Base-by-base conservation (phyloP, 2,113 vertebrate genomes). In the Pelobates fuscus region DNA sequence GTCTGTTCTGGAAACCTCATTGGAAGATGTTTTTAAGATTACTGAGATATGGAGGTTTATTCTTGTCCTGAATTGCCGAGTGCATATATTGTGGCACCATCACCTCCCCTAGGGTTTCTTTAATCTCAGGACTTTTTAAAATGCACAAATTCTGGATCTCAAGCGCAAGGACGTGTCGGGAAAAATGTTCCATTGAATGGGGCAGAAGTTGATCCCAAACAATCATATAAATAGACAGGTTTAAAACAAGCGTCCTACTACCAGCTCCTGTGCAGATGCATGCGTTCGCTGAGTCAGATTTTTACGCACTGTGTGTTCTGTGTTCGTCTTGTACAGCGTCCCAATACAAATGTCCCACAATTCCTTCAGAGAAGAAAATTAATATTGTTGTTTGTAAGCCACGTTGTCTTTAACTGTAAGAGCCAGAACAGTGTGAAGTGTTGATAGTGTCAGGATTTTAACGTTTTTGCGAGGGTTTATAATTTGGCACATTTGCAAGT, bases 91-190 rank as follows among this genome's bases (percentile, higher is more conserved):
- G 17, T 49, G 44, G 44, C 12, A 18, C 17, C 44, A 5, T 14
- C 14, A 49, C 44, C 2, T 8, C 17, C 37, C 37, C 37, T 12
- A 7, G 17, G 14, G 18, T n/a, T 26, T 6, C 11, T 57, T 43
- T 20, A 25, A 26, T 43, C 67, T 70, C 67, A 70, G 67, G 67
- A 70, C 32, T n/a, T 70, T 52, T 29, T 41, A 23, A 27, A 59
- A 59, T 70, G 67, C 67, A 70, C 67, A 70, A 59, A 23, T 41
- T 44, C 30, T 41, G 2, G 15, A 3, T 5, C 52, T 21, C n/a
- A 20, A 55, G 20, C 5, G 5, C 7, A 3, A 20, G 20, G 5
- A 12, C 21, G 5, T 8, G 52, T 17, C 6, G 8, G 21, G 52
- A 8, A 55, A 7, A 55, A 6, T 10, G 5, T 37, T 55, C n/a